Base-by-base conservation (phyloP, 2,113 vertebrate genomes). In the Rissa tridactyla region DNA sequence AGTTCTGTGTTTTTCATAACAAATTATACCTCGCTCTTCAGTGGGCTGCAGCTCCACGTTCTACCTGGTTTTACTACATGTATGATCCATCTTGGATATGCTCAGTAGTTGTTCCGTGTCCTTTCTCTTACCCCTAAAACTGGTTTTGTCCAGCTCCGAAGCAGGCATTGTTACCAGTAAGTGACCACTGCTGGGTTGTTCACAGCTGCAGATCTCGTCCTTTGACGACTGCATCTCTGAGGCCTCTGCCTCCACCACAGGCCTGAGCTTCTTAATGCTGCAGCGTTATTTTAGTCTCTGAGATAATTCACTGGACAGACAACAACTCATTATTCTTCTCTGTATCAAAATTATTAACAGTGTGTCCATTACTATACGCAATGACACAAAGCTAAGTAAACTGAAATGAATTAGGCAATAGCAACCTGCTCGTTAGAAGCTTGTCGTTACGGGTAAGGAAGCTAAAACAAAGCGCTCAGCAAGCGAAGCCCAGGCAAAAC, bases 21-120 rank as follows among this genome's bases (percentile, higher is more conserved):
- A 38, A 15, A 13, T 21, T 44, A 0, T 29, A 15, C 32, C 42
- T 57, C 0, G 0, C 11, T 70, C 7, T 71, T 68, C 10, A 0
- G 3, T 27, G 60, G 23, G 51, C 61, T 76, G 65, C 38, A 64
- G 29, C 47, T 85, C 42, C n/a, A 7, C 17, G 1, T 55, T 16
- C 3, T 42, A 11, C 47, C 42, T 55, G 38, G 12, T 38, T 85
- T 71, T 72, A 30, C 60, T 42, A 10, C 26, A 8, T 2, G 6
- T 30, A 10, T 9, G 25, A 22, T 32, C 5, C 3, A 6, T 60
- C 75, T 68, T 79, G 16, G 55, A 23, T 26, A 23, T 15, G 5
- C 16, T 42, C 70, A 29, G 18, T 7, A 15, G 19, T 22, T 64
- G 14, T 12, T 77, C 19, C 1, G 0, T 12, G 18, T 22, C 51